Evolutionary conservation across 64 coral and sea anemone species (phyloP).

Genomic region (Actinia equina): DNA sequence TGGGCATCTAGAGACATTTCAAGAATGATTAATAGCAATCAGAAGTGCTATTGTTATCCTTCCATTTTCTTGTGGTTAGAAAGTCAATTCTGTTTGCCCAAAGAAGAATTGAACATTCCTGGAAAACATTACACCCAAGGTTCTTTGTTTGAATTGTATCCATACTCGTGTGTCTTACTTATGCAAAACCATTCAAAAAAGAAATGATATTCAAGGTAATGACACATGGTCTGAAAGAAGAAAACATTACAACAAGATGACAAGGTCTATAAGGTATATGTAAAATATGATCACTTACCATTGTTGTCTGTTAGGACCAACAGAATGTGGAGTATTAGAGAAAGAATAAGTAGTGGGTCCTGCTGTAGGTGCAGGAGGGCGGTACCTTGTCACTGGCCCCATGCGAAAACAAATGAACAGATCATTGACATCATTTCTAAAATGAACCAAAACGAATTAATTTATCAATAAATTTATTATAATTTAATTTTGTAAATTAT

Average conservation of each 20-base stretch:
- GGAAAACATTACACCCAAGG: too few species aligned
- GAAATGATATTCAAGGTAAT: too few species aligned
- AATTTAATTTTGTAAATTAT: neutral
- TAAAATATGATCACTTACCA: constrained; percentile 32
- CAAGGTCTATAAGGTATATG: too few species aligned
- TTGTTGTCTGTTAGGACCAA: constrained; percentile 64
- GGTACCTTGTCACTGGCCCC: constrained; percentile 22
- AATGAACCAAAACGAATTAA: constrained; percentile 2
- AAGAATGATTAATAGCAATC: too few species aligned
- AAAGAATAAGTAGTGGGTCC: constrained; percentile 18
- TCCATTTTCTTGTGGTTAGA: too few species aligned
- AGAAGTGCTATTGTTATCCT: too few species aligned
- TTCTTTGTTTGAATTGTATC: too few species aligned
- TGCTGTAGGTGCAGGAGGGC: constrained; percentile 9
- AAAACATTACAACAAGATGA: neutral
- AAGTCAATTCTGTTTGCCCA: too few species aligned
- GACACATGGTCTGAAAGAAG: neutral
- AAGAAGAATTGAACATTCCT: too few species aligned
- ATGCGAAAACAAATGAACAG: constrained; percentile 68
- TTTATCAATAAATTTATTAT: neutral
- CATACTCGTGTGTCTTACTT: too few species aligned
- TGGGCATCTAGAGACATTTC: too few species aligned
- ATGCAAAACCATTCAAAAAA: too few species aligned
- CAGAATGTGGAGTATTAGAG: constrained; percentile 35
- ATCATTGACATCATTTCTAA: constrained; percentile 90